A percentile compares a stretch with the other conserved stretches of the same genome.
phyloP scores from a whole-genome alignment of 2,888 invertebrate genomes.

The Alitta virens region DNA sequence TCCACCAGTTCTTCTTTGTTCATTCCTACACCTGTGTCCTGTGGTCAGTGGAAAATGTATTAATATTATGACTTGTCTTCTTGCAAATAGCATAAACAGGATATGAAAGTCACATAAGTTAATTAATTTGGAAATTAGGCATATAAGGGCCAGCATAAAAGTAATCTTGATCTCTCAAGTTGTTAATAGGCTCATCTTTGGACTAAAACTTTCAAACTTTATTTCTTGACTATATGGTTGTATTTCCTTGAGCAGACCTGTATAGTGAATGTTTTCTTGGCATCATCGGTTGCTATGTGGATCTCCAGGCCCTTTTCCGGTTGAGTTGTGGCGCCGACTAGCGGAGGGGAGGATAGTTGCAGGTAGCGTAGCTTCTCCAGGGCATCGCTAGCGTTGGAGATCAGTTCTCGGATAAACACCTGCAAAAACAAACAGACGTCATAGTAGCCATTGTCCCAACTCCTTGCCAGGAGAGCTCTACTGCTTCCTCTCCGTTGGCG shows the following conservation, averaged over 20 bases:
- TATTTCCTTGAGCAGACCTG: constrained; percentile 63
- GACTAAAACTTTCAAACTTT: background rate
- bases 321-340: constrained; percentile 24
- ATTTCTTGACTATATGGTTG: background rate
- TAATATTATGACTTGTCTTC: too few species aligned
- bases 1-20: constrained; percentile 84
- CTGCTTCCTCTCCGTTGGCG: too few species aligned
- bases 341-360: constrained; percentile 60
- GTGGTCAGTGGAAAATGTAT: too few species aligned
- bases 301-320: constrained; percentile 71
- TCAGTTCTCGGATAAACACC: constrained; percentile 92
- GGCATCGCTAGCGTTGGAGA: constrained; percentile 96
- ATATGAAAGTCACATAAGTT: too few species aligned
- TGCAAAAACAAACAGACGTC: constrained; percentile 43
- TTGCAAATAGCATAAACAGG: too few species aligned
- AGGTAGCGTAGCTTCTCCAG: constrained; percentile 88
- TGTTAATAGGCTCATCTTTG: too few species aligned
- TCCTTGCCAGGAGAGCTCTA: too few species aligned
- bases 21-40: constrained; percentile 93
- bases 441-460: too few species aligned
- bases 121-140: too few species aligned
- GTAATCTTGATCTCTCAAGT: too few species aligned
- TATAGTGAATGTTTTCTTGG: constrained; percentile 77
- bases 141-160: too few species aligned
- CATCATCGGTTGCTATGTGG: constrained; percentile 83